A percentile compares a stretch with the other conserved stretches of the same genome.
Evolutionary conservation across 2,113 vertebrate species (phyloP).

Genomic region (Muntiacus muntjak): DNA sequence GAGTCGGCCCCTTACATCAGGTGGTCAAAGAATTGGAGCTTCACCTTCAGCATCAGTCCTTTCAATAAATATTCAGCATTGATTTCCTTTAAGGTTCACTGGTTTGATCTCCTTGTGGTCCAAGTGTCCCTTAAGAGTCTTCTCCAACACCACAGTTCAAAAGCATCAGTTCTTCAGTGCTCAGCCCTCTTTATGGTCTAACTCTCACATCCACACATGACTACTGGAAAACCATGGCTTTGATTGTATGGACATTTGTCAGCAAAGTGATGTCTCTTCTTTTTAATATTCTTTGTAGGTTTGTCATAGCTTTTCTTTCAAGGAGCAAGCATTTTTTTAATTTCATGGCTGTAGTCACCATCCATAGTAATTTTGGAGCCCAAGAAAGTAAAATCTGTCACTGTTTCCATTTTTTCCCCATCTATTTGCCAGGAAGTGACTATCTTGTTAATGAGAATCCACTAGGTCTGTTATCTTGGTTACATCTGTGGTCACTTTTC

Average conservation of each 20-base stretch:
- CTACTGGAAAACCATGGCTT: background rate
- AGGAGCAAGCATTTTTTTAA: background rate
- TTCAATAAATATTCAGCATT: background rate
- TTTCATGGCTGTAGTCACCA: background rate
- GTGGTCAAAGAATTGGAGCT: background rate
- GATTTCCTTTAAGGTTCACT: background rate
- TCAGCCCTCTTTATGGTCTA: background rate
- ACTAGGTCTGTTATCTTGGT: background rate
- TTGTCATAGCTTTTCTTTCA: background rate
- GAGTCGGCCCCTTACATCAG: background rate
- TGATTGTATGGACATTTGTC: background rate
- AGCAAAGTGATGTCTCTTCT: background rate
- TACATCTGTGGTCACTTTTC: background rate
- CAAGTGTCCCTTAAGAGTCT: background rate
- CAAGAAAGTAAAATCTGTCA: background rate
- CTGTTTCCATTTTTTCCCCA: background rate
- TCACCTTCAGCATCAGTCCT: background rate
- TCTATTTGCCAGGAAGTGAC: background rate
- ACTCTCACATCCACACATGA: background rate
- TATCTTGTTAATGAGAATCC: background rate
- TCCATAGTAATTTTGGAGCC: background rate
- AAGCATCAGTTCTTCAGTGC: background rate
- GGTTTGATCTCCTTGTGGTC: background rate
- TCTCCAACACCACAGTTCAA: background rate
- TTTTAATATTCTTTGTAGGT: background rate